phyloP scores from a whole-genome alignment of 2,113 vertebrate species.

The Elephantulus edwardii region DNA sequence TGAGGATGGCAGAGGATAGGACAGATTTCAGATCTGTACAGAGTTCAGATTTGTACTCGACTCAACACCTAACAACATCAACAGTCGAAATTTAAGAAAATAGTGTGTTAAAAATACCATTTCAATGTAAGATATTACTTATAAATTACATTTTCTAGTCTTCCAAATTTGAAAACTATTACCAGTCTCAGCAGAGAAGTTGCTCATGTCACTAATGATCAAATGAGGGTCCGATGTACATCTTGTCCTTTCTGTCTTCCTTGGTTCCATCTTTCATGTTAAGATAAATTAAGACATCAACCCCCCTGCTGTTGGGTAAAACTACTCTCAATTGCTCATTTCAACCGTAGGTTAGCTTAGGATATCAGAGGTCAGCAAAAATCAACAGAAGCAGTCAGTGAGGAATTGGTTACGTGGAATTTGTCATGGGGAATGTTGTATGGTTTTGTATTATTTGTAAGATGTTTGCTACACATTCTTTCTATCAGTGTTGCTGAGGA shows the following conservation, averaged over 20 bases:
- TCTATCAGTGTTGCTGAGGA: no score
- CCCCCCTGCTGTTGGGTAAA: fast-evolving
- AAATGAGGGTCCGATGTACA: fast-evolving
- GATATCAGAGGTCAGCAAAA: background rate
- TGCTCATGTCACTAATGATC: fast-evolving
- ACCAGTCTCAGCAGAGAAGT: background rate
- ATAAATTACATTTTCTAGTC: no score
- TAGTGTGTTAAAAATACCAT: no score
- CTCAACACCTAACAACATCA: no score
- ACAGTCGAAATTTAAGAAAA: no score
- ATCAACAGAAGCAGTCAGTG: fast-evolving
- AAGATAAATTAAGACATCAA: background rate
- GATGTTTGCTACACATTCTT: background rate
- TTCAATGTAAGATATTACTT: no score
- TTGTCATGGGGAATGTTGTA: fast-evolving
- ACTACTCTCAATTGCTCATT: background rate
- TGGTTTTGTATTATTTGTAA: background rate
- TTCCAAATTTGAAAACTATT: no score
- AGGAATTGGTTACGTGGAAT: fast-evolving
- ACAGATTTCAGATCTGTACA: no score
- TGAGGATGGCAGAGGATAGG: no score
- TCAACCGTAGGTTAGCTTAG: background rate
- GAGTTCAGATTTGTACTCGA: no score
- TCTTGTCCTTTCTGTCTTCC: background rate
- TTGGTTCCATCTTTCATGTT: background rate